Evolutionary conservation across 2,113 vertebrate species (phyloP).

Genomic region (Hydrolagus affinis): DNA sequence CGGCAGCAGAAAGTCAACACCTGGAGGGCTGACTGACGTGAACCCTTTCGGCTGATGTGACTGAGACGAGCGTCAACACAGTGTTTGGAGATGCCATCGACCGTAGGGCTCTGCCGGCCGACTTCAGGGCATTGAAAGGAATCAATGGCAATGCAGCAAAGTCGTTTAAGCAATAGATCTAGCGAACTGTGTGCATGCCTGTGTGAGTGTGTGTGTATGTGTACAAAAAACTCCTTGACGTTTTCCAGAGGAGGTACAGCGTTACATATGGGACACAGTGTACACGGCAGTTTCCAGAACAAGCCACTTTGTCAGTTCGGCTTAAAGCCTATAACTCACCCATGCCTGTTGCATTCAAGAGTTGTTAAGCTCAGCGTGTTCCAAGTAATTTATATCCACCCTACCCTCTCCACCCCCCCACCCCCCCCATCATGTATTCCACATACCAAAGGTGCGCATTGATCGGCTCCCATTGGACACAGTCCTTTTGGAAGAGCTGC

Average conservation of each 20-base stretch:
- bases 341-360: background rate
- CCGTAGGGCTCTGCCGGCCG: too few species aligned
- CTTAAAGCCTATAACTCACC: background rate
- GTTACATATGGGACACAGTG: background rate
- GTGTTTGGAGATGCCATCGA: too few species aligned
- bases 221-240: background rate
- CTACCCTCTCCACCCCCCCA: background rate
- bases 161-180: too few species aligned
- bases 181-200: too few species aligned
- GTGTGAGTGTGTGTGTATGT: too few species aligned
- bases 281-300: background rate
- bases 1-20: too few species aligned
- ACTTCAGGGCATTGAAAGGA: too few species aligned
- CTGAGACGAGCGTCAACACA: too few species aligned
- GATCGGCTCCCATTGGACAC: background rate
- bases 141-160: too few species aligned
- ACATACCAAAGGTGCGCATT: background rate
- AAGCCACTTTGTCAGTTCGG: background rate
- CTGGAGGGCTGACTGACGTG: too few species aligned
- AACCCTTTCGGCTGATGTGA: too few species aligned
- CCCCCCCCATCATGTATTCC: background rate
- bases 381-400: constrained; percentile 8
- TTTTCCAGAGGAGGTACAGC: background rate
- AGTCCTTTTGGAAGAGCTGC: background rate
- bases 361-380: background rate